Percentiles rank a stretch among this genome's conserved stretches.
These are phyloP conservation scores for Lophura nycthemera DNA, from an alignment of 2,113 vertebrate species.

Conservation along the genomic window DNA sequence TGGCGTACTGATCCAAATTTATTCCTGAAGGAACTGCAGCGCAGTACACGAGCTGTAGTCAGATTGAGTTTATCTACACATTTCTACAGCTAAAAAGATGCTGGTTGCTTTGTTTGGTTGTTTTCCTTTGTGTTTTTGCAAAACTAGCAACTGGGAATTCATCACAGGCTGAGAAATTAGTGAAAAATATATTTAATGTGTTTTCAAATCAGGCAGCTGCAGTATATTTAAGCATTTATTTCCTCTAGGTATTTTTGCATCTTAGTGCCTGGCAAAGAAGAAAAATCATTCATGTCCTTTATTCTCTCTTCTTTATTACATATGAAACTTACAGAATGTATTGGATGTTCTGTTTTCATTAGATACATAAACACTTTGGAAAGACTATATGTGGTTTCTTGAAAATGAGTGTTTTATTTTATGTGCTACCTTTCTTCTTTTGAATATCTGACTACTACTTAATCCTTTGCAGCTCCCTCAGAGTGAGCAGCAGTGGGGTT, in stretches of 20 bases:
- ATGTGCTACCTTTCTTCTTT: background rate
- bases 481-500: background rate
- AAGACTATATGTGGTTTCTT: background rate
- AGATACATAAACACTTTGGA: background rate
- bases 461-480: background rate
- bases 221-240: background rate
- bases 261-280: background rate
- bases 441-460: background rate
- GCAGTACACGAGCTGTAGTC: background rate
- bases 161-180: background rate
- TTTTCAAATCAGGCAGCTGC: background rate
- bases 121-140: background rate
- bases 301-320: background rate
- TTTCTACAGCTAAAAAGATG: background rate
- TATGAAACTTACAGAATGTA: background rate
- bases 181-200: background rate
- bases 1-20: slow-evolving; percentile 25
- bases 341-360: background rate
- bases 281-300: background rate
- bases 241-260: background rate
- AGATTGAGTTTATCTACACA: background rate
- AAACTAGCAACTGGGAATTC: background rate
- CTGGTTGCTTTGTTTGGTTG: background rate
- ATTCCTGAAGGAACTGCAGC: background rate
- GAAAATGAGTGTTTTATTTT: background rate